Percentiles rank a stretch among this genome's conserved stretches.
phyloP scores from a whole-genome alignment of 2,888 invertebrate genomes.

The Archips crataeganus region DNA sequence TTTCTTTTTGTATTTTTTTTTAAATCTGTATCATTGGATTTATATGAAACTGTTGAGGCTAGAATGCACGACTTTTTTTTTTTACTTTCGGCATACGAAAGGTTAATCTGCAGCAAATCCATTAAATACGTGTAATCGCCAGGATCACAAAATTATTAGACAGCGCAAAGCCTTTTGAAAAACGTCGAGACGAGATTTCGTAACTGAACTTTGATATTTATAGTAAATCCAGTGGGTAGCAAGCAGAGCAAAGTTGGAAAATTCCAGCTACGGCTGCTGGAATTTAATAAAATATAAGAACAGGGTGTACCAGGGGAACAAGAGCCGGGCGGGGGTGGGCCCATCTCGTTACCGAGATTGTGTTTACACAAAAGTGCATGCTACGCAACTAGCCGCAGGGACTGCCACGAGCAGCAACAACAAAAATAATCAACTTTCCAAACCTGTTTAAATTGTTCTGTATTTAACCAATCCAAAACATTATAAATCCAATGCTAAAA shows the following conservation, averaged over 20 bases:
- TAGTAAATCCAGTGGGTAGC: constrained; percentile 15
- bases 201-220: constrained; percentile 14
- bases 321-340: constrained; percentile 8
- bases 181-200: constrained; percentile 9
- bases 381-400: constrained; percentile 26
- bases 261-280: constrained; percentile 21
- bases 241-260: constrained; percentile 7
- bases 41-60: no score
- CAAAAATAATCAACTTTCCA: not conserved
- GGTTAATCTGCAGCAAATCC: not conserved
- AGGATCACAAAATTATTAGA: constrained; percentile 14
- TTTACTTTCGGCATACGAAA: no score
- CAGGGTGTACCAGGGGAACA: constrained; percentile 28
- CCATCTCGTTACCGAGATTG: constrained; percentile 52
- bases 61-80: no score
- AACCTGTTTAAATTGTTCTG: no score
- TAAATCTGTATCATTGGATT: no score
- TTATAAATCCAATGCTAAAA: not conserved
- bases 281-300: constrained; percentile 39
- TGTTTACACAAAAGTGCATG: constrained; percentile 49
- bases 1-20: no score
- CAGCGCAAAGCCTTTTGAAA: constrained; percentile 5
- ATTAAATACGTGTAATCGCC: not conserved
- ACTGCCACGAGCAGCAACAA: not conserved
- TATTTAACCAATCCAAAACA: no score